Evolutionary conservation across 2,888 invertebrate species (phyloP).

Genomic region (Pyrgus malvae): DNA sequence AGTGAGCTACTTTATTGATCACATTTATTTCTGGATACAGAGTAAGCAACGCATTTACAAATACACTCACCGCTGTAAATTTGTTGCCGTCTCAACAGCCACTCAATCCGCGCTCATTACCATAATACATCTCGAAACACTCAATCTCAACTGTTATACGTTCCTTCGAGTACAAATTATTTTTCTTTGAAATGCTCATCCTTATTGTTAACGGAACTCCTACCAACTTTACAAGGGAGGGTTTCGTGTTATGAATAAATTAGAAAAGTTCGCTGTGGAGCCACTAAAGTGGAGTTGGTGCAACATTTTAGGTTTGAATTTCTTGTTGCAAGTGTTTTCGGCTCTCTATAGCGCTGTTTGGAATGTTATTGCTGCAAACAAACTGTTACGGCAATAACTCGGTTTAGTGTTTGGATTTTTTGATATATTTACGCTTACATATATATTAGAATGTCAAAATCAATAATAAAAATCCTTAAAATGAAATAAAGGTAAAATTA

Average conservation of each 20-base stretch:
- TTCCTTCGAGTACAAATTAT: constrained; percentile 43
- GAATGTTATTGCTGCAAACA: too few species aligned
- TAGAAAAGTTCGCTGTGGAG: constrained; percentile 63
- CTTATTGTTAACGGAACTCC: constrained; percentile 68
- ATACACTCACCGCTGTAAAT: not conserved
- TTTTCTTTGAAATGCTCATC: constrained; percentile 63
- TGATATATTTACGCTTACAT: too few species aligned
- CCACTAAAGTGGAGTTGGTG: constrained; percentile 33
- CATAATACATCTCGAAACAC: constrained; percentile 31
- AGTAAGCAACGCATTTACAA: not conserved
- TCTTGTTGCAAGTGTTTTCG: not conserved
- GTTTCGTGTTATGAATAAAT: constrained; percentile 78
- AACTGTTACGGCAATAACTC: too few species aligned
- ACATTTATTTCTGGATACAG: not conserved
- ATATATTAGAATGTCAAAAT: too few species aligned
- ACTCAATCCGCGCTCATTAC: constrained; percentile 29
- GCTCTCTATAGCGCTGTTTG: not conserved
- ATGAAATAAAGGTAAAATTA: too few species aligned
- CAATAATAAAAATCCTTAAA: too few species aligned
- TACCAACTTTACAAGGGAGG: constrained; percentile 61
- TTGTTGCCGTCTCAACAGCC: constrained; percentile 18
- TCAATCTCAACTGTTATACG: constrained; percentile 31
- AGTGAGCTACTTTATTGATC: too few species aligned
- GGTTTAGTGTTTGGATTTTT: too few species aligned
- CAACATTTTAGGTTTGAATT: not conserved